A percentile compares a stretch with the other conserved stretches of the same genome.
Evolutionary conservation across 2,113 vertebrate genomes (phyloP).

Genomic region (Macrotus californicus): DNA sequence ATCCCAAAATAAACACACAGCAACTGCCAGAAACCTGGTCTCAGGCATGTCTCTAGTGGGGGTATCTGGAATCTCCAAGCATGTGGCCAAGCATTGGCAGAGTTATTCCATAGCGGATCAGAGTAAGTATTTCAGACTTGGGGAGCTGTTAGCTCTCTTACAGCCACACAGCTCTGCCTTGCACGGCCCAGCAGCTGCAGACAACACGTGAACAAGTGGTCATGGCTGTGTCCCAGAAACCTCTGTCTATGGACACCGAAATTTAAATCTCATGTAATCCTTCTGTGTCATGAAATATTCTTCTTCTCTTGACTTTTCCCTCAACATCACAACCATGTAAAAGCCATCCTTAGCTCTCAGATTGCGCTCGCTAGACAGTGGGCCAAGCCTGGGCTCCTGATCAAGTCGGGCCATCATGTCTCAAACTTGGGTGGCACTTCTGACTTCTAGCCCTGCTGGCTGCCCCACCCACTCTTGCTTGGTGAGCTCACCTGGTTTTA

Average conservation of each 20-base stretch:
- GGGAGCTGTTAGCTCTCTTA: neutral
- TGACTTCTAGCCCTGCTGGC: neutral
- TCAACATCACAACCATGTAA: neutral
- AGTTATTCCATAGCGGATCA: neutral
- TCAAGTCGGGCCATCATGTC: neutral
- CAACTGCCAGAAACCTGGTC: neutral
- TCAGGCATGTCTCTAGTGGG: neutral
- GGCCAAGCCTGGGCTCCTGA: neutral
- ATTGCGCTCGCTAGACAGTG: neutral
- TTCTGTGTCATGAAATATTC: neutral
- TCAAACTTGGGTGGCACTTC: neutral
- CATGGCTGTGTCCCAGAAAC: neutral
- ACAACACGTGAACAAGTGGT: fast-evolving
- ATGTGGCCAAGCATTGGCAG: neutral
- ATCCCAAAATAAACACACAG: neutral
- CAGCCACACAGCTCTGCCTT: fast-evolving
- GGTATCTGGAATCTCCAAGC: neutral
- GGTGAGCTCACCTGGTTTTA: neutral
- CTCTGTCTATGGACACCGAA: neutral
- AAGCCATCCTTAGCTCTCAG: neutral
- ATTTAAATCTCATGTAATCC: neutral
- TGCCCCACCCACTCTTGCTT: too few species aligned
- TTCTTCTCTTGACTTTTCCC: neutral
- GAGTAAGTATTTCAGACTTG: neutral
- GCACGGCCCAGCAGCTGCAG: neutral